phyloP scores from a whole-genome alignment of 2,888 invertebrate genomes.

The Polymixis flavicincta region DNA sequence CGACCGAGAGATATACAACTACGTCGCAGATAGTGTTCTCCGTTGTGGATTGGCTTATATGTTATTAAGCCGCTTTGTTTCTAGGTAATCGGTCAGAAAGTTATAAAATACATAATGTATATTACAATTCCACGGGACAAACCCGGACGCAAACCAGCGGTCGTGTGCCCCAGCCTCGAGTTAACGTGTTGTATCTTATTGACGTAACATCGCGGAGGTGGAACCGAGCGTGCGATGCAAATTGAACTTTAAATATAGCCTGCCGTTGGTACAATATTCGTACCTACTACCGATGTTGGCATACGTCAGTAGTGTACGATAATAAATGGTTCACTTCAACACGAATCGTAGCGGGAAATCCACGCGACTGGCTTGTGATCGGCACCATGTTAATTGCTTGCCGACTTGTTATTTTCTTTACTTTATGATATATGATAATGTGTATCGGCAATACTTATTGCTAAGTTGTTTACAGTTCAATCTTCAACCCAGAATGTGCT shows the following conservation, averaged over 20 bases:
- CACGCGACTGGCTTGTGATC: slow-evolving; percentile 89
- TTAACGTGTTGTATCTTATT: slow-evolving; percentile 88
- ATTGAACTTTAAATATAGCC: slow-evolving; percentile 79
- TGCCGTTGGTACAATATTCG: slow-evolving; percentile 75
- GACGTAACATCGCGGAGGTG: slow-evolving; percentile 88
- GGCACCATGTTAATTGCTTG: slow-evolving; percentile 85
- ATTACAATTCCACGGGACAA: slow-evolving; percentile 81
- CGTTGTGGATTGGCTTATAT: slow-evolving; percentile 67
- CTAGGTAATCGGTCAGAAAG: slow-evolving; percentile 70
- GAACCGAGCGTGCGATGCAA: slow-evolving; percentile 76
- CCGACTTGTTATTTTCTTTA: slow-evolving; percentile 81
- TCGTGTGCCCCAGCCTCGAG: slow-evolving; percentile 85
- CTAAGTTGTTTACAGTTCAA: slow-evolving; percentile 76
- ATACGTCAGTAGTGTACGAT: slow-evolving; percentile 87
- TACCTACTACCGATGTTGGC: slow-evolving; percentile 70
- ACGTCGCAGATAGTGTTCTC: slow-evolving; percentile 76
- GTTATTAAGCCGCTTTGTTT: slow-evolving; percentile 74
- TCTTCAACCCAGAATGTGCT: slow-evolving; percentile 62
- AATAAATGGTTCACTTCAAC: slow-evolving; percentile 89
- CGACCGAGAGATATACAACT: slow-evolving; percentile 85
- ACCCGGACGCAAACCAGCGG: slow-evolving; percentile 88
- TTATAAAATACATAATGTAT: slow-evolving; percentile 60
- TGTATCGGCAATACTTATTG: slow-evolving; percentile 72
- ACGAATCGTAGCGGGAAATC: slow-evolving; percentile 89
- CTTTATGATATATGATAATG: slow-evolving; percentile 70